A percentile compares a stretch with the other conserved stretches of the same genome.
phyloP scores from a whole-genome alignment of 2,797 vertebrate genomes.

The Tauraco hartlaubi region DNA sequence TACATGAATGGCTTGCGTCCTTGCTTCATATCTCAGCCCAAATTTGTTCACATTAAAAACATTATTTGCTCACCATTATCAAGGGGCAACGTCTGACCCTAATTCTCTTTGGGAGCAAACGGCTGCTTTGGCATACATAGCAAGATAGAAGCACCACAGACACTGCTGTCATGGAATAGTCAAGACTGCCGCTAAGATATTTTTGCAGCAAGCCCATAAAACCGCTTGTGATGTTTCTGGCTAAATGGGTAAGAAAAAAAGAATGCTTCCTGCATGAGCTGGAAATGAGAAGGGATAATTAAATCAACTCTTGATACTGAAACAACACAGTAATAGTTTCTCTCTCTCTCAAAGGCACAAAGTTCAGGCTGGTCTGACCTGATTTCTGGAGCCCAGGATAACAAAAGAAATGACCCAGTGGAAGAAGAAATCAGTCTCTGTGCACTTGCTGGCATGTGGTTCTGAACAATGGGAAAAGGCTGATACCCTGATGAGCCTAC shows the following conservation, averaged over 20 bases:
- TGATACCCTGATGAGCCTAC: neutral
- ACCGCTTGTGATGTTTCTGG: neutral
- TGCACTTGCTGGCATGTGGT: neutral
- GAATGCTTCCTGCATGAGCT: conserved; percentile 1
- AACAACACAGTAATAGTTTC: neutral
- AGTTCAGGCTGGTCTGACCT: neutral
- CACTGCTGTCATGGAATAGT: neutral
- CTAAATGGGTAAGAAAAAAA: neutral
- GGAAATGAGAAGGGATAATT: conserved; percentile 32
- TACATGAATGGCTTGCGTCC: neutral
- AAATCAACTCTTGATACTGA: neutral
- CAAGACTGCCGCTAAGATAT: neutral
- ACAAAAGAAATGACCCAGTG: neutral
- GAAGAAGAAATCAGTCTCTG: neutral
- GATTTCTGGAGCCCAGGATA: neutral
- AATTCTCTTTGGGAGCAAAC: neutral
- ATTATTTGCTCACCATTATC: neutral
- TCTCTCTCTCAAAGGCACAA: neutral
- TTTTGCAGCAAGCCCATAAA: conserved; percentile 1
- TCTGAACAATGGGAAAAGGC: neutral
- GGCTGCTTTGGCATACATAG: neutral
- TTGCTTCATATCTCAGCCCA: neutral
- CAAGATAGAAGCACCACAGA: neutral
- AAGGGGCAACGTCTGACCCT: neutral
- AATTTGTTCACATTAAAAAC: neutral